A percentile compares a stretch with the other conserved stretches of the same genome.
Evolutionary conservation across 2,113 vertebrate genomes (phyloP).

Genomic region (Pitta sordida): DNA sequence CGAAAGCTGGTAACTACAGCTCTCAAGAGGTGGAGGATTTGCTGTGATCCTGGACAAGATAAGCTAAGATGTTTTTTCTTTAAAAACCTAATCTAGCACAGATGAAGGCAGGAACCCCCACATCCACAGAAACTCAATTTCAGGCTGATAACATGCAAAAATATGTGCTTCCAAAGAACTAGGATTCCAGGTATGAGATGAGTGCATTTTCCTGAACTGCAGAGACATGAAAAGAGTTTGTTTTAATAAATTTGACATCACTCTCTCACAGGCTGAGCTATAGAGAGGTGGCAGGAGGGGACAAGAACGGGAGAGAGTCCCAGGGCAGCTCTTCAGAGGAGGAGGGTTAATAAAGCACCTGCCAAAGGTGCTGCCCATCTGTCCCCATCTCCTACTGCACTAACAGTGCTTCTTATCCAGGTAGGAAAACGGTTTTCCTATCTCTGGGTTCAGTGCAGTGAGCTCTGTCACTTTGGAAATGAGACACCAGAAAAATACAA

Average conservation of each 20-base stretch:
- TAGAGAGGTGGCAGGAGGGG: neutral
- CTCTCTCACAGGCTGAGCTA: accelerated
- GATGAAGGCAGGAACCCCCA: neutral
- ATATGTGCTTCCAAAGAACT: neutral
- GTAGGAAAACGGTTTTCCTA: neutral
- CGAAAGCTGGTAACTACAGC: neutral
- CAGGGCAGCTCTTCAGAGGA: neutral
- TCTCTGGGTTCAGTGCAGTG: neutral
- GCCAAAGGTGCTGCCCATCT: neutral
- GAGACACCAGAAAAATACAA: neutral
- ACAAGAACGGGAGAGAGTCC: neutral
- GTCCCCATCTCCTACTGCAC: neutral
- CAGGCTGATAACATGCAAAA: neutral
- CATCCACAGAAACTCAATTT: neutral
- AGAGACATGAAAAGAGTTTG: neutral
- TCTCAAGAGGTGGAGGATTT: slow-evolving; percentile 16
- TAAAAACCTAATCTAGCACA: neutral
- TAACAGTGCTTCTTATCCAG: neutral
- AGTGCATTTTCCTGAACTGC: neutral
- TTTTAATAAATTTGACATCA: neutral
- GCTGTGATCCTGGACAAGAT: neutral
- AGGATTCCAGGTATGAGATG: neutral
- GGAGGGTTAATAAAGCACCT: neutral
- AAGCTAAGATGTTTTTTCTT: neutral
- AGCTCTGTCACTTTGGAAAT: neutral